phyloP scores from a whole-genome alignment of 2,113 vertebrate species.

The Laticauda colubrina region DNA sequence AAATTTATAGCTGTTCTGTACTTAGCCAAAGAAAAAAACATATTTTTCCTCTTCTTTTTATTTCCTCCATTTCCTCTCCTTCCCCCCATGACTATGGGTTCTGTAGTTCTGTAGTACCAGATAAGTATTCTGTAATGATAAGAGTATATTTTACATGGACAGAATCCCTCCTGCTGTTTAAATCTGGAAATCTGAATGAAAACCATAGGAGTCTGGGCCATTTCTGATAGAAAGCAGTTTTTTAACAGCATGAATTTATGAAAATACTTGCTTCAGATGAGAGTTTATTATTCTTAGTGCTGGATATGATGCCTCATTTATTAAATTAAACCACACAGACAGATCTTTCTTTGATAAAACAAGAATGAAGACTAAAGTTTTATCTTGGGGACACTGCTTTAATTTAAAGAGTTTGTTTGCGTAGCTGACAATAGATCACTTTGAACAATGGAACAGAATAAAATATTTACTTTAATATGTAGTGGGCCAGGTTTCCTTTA shows the following conservation, averaged over 20 bases:
- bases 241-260: constrained; percentile 71
- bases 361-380: constrained; percentile 33
- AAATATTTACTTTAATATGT: neutral
- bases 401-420: neutral
- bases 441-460: neutral
- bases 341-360: constrained; percentile 40
- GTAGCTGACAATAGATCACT: neutral
- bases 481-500: neutral
- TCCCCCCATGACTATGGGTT: neutral
- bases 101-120: constrained; percentile 51
- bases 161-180: constrained; percentile 58
- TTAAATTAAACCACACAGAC: constrained; percentile 65
- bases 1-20: constrained; percentile 29
- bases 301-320: constrained; percentile 68
- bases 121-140: constrained; percentile 58
- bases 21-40: constrained; percentile 52
- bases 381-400: neutral
- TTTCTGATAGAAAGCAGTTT: constrained; percentile 68
- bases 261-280: constrained; percentile 68
- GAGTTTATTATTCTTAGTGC: constrained; percentile 65
- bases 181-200: constrained; percentile 57
- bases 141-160: constrained; percentile 52
- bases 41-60: neutral
- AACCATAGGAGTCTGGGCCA: constrained; percentile 56
- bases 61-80: no score